Evolutionary conservation across 2,797 vertebrate genomes (phyloP).

Genomic region (Trematomus bernacchii): DNA sequence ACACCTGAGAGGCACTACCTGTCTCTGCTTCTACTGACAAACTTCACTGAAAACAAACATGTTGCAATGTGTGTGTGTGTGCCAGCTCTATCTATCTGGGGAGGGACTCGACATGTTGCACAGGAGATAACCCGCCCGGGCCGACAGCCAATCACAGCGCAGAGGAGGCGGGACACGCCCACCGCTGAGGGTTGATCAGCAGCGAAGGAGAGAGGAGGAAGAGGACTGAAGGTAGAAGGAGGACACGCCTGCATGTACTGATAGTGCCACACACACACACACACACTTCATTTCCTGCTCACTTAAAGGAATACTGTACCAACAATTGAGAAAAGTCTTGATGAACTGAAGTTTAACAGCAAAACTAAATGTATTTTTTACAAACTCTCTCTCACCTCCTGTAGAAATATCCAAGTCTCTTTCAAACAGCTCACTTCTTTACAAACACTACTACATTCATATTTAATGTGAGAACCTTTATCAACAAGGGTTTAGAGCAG

Average conservation of each 20-base stretch:
- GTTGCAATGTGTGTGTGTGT: slow-evolving; percentile 51
- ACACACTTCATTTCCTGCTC: slow-evolving; percentile 16
- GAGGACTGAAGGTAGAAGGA: slow-evolving; percentile 67
- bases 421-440: too few relatives aligned
- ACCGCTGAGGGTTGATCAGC: slow-evolving; percentile 43
- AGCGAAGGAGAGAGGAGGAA: slow-evolving; percentile 47
- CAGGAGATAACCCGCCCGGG: slow-evolving; percentile 88
- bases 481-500: too few relatives aligned
- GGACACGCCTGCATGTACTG: slow-evolving; percentile 76
- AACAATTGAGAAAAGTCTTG: too few relatives aligned
- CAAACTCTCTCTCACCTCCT: too few relatives aligned
- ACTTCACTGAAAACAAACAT: slow-evolving; percentile 58
- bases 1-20: too few relatives aligned
- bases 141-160: slow-evolving; percentile 82
- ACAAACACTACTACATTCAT: too few relatives aligned
- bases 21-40: too few relatives aligned
- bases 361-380: too few relatives aligned
- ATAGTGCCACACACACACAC: slow-evolving; percentile 75
- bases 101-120: slow-evolving; percentile 89
- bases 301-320: too few relatives aligned
- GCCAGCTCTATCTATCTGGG: slow-evolving; percentile 89
- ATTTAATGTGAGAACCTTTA: too few relatives aligned
- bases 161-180: slow-evolving; percentile 74
- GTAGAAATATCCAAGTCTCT: too few relatives aligned
- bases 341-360: too few relatives aligned